Evolutionary conservation across 1,140 invertebrate species (phyloP), one percentile per base, ranked within the genome.

Genomic region (Phortica variegata): DNA sequence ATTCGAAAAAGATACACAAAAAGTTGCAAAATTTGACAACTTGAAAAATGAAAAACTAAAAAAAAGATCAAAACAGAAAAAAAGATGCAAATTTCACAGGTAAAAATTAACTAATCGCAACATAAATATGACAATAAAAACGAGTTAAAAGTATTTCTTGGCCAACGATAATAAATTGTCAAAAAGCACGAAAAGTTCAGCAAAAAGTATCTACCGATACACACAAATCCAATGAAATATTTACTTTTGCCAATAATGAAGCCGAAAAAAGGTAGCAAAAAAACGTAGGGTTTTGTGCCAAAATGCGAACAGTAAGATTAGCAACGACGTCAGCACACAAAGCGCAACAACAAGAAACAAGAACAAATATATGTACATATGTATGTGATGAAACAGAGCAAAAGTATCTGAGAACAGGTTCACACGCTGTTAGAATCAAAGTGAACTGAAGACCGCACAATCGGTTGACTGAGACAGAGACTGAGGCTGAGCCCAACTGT

Each of bases 121-220:
- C 53, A 66, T 49, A 57, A 68, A 60, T 66, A 56, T 65, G 62
- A 65, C 62, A 66, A 62, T 68, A 68, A 62, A 62, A 52, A 56
- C 43, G 60, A n/a, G n/a, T n/a, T n/a, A n/a, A n/a, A n/a, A n/a
- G n/a, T n/a, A n/a, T n/a, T n/a, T n/a, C n/a, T 70, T 62, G 66
- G 66, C 61, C 65, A 70, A 70, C 61, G 52, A 52, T 65, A 70
- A 70, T 70, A 70, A 70, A 70, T 70, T 70, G 65, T 70, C 57
- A 60, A 70, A 50, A 57, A 70, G 71, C 65, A 71, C 66, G 65
- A 65, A 65, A 70, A 57, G 54, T 51, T 51, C 56, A 59, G 49
- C 65, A 52, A 56, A 56, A 56, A 52, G 44, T 56, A 41, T 26
- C n/a, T n/a, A n/a, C n/a, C n/a, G n/a, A n/a, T n/a, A n/a, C n/a